Evolutionary conservation across 2,797 vertebrate genomes (phyloP).

Genomic region (Echiichthys vipera): DNA sequence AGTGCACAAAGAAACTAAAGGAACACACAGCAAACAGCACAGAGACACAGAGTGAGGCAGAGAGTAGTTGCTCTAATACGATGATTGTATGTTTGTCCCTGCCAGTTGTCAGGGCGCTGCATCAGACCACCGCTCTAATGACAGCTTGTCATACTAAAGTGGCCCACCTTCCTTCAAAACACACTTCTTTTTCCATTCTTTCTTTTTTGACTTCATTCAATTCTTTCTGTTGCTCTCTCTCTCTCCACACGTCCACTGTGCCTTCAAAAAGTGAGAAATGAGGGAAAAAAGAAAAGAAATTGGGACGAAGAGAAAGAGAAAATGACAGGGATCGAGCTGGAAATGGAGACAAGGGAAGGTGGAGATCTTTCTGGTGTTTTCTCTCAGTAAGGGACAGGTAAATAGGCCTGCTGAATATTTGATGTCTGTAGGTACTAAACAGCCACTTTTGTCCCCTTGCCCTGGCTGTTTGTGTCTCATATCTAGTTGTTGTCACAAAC

Average conservation of each 20-base stretch:
- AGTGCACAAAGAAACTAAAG: slow-evolving; percentile 28
- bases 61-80: slow-evolving; percentile 89
- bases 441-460: slow-evolving; percentile 41
- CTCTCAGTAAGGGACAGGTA: slow-evolving; percentile 52
- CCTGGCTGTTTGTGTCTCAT: slow-evolving; percentile 11
- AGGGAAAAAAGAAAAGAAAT: slow-evolving; percentile 41
- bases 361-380: slow-evolving; percentile 56
- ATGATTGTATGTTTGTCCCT: slow-evolving; percentile 96
- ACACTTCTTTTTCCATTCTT: slow-evolving; percentile 56
- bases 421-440: slow-evolving; percentile 49
- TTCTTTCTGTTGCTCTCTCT: neutral
- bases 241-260: neutral
- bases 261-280: slow-evolving; percentile 31
- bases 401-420: slow-evolving; percentile 67
- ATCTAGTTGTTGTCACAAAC: slow-evolving; percentile 10
- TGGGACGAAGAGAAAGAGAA: slow-evolving; percentile 45
- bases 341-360: slow-evolving; percentile 57
- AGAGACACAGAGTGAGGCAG: slow-evolving; percentile 54
- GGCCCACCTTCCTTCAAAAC: slow-evolving; percentile 78
- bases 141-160: slow-evolving; percentile 95
- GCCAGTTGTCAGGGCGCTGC: slow-evolving; percentile 90
- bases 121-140: slow-evolving; percentile 94
- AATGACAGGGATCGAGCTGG: slow-evolving; percentile 59
- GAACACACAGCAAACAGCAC: slow-evolving; percentile 25
- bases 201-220: neutral